Evolutionary conservation across 1,140 invertebrate species (phyloP).

Genomic region (Brachionus calyciflorus): DNA sequence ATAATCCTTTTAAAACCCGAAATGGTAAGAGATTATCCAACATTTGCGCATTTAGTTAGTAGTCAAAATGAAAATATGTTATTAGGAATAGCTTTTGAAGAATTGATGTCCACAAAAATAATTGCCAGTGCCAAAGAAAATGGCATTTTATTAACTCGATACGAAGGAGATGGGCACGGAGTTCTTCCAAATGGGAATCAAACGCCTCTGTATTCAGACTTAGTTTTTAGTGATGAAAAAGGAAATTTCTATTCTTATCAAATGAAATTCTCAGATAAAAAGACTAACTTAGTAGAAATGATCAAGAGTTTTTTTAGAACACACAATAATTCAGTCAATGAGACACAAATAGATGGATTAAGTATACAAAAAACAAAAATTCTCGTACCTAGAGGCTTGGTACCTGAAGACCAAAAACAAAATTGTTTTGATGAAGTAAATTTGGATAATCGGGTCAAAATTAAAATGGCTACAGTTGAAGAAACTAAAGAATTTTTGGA

Average conservation of each 20-base stretch:
- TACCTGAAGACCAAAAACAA: neutral
- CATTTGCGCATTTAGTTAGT: neutral
- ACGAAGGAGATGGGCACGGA: neutral
- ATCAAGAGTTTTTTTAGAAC: neutral
- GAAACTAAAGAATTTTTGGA: neutral
- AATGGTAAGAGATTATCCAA: neutral
- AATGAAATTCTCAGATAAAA: neutral
- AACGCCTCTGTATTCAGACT: neutral
- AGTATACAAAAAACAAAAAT: neutral
- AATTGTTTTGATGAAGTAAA: neutral
- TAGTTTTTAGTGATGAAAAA: neutral
- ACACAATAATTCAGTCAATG: neutral
- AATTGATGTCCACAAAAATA: neutral
- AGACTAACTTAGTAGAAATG: neutral
- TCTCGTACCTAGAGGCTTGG: neutral
- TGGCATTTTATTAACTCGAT: neutral
- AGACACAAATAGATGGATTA: neutral
- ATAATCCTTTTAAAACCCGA: neutral
- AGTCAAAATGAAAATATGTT: neutral
- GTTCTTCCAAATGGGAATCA: neutral
- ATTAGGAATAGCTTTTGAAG: neutral
- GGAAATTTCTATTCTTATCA: neutral
- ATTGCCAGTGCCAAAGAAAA: neutral
- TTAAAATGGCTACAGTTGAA: neutral
- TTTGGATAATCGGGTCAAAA: neutral